Base-by-base conservation (phyloP, 2,888 invertebrate species). In the Tipula helvola region DNA sequence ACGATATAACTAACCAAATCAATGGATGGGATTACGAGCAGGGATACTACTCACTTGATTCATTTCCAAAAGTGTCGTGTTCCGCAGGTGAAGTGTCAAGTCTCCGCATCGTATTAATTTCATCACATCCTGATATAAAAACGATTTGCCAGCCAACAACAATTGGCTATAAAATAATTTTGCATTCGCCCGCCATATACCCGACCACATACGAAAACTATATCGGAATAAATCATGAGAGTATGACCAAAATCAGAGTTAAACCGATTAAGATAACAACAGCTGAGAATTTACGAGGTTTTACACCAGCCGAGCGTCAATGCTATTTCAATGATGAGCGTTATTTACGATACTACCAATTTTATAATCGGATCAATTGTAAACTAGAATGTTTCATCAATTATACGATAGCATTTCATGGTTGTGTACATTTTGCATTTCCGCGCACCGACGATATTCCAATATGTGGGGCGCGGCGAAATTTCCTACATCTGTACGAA, bases 271-370 rank as follows among this genome's bases (percentile, higher is more conserved):
- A 39, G 8, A n/a, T 39, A 84, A 39, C 84, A 84, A 84, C 84
- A 0, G 36, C 39, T 2, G 39, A 84, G 7, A 84, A 41, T 84
- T 84, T 84, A 39, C 84, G 84, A 4, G 8, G 84, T 0, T 84
- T 13, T 84, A 16, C 84, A 16, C 84, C 84, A 39, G n/a, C 39
- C 16, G 39, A 41, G 10, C 84, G 84, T 2, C 84, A 16, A 36
- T 84, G 84, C 41, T 84, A 84, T 84, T 84, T 84, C 84, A 41
- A 84, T 84, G n/a, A 39, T 39, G 84, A 84, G 10, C 36, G 84
- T 13, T 8, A 84, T 84, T 84, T 84, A n/a, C 36, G 84, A 5
- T 84, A 39, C 41, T 84, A 84, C 13, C 39, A 41, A 8, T 36
- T 39, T 39, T 84, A 84, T 16, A 84, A 36, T 41, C 39, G 41